These are phyloP conservation scores for Metalampra italica DNA, from an alignment of 2,888 invertebrate genomes.

Conservation along the genomic window DNA sequence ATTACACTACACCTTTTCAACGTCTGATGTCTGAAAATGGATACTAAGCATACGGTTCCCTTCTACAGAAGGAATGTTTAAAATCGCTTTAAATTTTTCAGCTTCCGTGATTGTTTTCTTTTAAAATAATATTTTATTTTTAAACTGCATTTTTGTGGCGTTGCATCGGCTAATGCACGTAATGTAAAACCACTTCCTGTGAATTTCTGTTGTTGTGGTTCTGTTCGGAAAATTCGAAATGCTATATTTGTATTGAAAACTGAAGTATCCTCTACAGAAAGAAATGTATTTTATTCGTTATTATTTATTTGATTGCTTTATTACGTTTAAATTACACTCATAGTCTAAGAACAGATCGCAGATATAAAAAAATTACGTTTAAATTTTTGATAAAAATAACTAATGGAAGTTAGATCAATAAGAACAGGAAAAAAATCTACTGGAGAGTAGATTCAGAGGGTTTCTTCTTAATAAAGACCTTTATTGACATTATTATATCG, in stretches of 20 bases:
- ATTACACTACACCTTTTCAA: not conserved
- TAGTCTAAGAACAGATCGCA: no score
- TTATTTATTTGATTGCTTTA: no score
- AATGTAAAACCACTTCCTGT: constrained; percentile 17
- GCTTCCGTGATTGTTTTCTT: constrained; percentile 10
- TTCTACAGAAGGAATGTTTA: constrained; percentile 3
- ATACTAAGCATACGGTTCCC: constrained; percentile 3
- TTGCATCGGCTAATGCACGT: constrained; percentile 20
- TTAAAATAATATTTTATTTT: constrained; percentile 17
- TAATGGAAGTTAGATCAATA: no score
- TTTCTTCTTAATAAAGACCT: no score
- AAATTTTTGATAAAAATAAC: no score
- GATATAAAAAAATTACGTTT: no score
- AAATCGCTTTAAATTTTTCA: constrained; percentile 13
- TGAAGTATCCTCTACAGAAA: no score
- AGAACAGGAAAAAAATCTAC: no score
- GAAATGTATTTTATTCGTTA: no score
- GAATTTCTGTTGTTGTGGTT: constrained; percentile 1
- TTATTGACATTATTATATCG: no score
- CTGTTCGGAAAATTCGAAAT: constrained; percentile 2
- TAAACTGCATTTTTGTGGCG: constrained; percentile 8
- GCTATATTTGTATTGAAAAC: constrained; percentile 1
- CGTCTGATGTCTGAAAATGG: not conserved
- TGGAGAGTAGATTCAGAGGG: no score
- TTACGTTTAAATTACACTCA: no score